Evolutionary conservation across 2,797 vertebrate genomes (phyloP).

Genomic region (Squalus acanthias): DNA sequence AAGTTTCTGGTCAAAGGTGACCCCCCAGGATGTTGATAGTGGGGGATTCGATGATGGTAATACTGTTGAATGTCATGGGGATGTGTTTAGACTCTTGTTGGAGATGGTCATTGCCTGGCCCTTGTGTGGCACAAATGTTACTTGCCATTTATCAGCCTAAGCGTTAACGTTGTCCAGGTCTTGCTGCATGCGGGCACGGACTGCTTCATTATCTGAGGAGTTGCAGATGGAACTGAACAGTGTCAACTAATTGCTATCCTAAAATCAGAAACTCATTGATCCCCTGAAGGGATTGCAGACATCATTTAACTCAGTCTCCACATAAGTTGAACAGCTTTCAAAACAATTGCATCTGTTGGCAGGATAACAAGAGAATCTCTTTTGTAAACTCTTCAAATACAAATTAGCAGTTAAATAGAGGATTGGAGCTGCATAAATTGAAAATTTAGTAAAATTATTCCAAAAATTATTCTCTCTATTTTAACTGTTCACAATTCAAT

Average conservation of each 20-base stretch:
- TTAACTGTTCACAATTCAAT: neutral
- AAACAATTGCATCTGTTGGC: neutral
- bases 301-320: neutral
- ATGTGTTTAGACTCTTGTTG: no score
- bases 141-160: no score
- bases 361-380: neutral
- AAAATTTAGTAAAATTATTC: neutral
- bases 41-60: no score
- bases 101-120: no score
- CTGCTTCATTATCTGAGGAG: no score
- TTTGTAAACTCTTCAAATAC: neutral
- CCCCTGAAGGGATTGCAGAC: neutral
- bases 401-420: neutral
- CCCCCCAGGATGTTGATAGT: no score
- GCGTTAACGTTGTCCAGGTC: no score
- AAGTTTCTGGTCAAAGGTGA: no score
- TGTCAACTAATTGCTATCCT: neutral
- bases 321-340: neutral
- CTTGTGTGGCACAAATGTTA: no score
- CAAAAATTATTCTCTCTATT: neutral
- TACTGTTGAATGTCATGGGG: no score
- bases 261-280: neutral
- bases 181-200: no score
- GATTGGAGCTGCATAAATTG: neutral
- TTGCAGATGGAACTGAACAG: no score